These are phyloP conservation scores for Tyto alba DNA, from an alignment of 2,113 vertebrate genomes.

Conservation along the genomic window DNA sequence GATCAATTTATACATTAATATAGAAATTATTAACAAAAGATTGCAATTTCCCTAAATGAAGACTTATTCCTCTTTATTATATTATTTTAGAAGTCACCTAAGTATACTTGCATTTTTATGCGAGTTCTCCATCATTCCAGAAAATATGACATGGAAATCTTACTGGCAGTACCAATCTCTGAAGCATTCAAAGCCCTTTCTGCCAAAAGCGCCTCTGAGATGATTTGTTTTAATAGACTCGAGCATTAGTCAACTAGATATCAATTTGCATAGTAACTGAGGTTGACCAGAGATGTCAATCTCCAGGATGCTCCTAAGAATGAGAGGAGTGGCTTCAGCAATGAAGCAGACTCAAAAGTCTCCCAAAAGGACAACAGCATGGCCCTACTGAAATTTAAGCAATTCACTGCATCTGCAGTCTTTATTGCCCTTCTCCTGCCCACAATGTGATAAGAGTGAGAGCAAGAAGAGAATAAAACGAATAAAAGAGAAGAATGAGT, in stretches of 20 bases:
- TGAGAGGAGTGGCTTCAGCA: neutral
- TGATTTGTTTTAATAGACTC: neutral
- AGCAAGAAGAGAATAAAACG: neutral
- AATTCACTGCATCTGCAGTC: neutral
- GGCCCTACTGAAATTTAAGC: neutral
- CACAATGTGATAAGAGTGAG: accelerated
- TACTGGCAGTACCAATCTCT: neutral
- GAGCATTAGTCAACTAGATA: neutral
- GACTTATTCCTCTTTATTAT: neutral
- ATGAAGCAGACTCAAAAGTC: neutral
- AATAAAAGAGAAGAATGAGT: neutral
- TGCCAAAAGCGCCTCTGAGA: neutral
- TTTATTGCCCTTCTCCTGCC: neutral
- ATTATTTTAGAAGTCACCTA: neutral
- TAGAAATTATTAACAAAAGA: neutral
- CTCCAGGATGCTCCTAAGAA: neutral
- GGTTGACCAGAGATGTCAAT: neutral
- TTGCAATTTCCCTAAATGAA: neutral
- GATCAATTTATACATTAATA: neutral
- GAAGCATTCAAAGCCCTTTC: neutral
- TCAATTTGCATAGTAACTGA: neutral
- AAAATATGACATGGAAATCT: neutral
- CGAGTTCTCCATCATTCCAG: neutral
- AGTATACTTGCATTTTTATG: neutral
- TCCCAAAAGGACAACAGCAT: neutral